A percentile compares a stretch with the other conserved stretches of the same genome.
Conservation (phyloP, 2,113 vertebrate species). For the Ardeotis arabs region DNA sequence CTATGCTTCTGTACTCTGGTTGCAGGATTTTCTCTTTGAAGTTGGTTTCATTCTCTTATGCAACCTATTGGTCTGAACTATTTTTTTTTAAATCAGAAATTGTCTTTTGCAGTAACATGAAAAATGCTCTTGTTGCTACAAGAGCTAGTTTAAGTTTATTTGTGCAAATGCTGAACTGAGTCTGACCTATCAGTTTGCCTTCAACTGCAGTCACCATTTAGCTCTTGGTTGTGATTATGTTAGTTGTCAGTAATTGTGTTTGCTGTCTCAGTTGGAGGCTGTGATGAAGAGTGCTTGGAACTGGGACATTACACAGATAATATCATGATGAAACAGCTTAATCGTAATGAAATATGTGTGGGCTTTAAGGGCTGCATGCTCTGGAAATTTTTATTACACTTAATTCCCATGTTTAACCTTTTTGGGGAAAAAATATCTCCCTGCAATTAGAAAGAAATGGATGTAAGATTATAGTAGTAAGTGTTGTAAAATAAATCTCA, state of each 20-base stretch:
- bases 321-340: slow-evolving; percentile 39
- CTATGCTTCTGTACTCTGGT: background rate
- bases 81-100: background rate
- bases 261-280: slow-evolving; percentile 5
- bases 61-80: background rate
- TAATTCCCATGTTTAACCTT: slow-evolving; percentile 48
- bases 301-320: slow-evolving; percentile 46
- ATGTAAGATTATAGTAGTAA: background rate
- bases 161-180: background rate
- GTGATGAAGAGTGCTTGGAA: slow-evolving; percentile 43
- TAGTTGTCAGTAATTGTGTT: slow-evolving; percentile 52
- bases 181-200: slow-evolving; percentile 10
- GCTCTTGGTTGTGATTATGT: slow-evolving; percentile 1
- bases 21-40: background rate
- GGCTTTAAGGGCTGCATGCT: slow-evolving; percentile 22
- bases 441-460: background rate
- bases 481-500: background rate
- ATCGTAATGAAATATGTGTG: background rate
- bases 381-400: slow-evolving; percentile 22
- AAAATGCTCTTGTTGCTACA: background rate
- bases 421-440: background rate
- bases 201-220: background rate
- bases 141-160: background rate
- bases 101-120: background rate
- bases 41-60: background rate